Evolutionary conservation across 2,797 vertebrate species (phyloP).

Genomic region (Oryzias sinensis): DNA sequence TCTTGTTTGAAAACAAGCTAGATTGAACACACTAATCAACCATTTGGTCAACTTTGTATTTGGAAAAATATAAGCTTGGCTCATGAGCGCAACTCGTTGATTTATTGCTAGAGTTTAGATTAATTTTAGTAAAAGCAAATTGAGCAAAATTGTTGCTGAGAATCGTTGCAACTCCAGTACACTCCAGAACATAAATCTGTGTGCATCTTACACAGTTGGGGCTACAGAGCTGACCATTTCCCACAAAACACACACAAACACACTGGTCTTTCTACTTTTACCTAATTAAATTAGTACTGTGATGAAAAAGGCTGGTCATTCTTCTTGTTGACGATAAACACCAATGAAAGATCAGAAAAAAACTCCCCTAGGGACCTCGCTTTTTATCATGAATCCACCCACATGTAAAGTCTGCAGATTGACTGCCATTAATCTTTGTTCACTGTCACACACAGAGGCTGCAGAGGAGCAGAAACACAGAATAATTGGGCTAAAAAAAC

Average conservation of each 20-base stretch:
- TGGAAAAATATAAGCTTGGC: too few relatives aligned
- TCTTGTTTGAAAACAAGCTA: too few relatives aligned
- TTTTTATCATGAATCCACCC: background rate
- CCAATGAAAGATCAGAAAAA: background rate
- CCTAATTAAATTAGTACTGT: slow-evolving; percentile 1
- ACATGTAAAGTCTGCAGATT: background rate
- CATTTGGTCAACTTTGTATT: too few relatives aligned
- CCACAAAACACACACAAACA: slow-evolving; percentile 3
- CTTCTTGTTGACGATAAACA: slow-evolving; percentile 2
- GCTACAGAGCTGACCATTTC: slow-evolving; percentile 11
- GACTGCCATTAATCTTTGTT: slow-evolving; percentile 20
- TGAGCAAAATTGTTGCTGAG: slow-evolving; percentile 18
- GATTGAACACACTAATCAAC: too few relatives aligned
- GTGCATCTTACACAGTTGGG: slow-evolving; percentile 9
- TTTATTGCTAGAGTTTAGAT: too few relatives aligned
- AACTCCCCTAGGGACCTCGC: background rate
- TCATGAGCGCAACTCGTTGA: too few relatives aligned
- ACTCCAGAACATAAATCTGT: slow-evolving; percentile 47
- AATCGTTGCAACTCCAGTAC: slow-evolving; percentile 35
- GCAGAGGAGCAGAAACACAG: background rate
- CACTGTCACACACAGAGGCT: background rate
- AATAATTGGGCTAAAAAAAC: background rate
- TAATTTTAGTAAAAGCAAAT: too few relatives aligned
- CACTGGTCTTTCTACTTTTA: background rate
- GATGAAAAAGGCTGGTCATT: background rate